Evolutionary conservation across 1,140 invertebrate species (phyloP).

Genomic region (Ridgeia piscesae): DNA sequence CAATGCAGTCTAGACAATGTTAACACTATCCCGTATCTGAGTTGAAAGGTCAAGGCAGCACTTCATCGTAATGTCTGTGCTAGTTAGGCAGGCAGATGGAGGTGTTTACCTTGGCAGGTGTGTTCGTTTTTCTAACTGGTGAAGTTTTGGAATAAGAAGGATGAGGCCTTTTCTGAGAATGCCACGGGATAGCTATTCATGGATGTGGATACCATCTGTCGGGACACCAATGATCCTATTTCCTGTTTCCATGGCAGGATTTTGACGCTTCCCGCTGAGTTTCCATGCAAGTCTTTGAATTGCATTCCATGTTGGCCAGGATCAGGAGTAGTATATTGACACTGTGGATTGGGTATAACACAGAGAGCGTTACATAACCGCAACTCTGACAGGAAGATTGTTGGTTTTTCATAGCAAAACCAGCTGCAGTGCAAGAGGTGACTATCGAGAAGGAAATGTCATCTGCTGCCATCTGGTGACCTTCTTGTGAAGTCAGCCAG

Average conservation of each 20-base stretch:
- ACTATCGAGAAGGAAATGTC: background rate
- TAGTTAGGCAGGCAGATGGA: background rate
- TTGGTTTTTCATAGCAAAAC: background rate
- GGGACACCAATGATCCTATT: background rate
- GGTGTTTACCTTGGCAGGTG: conserved; percentile 3
- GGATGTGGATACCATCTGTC: background rate
- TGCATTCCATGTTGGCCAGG: background rate
- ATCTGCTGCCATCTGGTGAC: background rate
- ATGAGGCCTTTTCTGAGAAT: background rate
- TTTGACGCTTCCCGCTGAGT: background rate
- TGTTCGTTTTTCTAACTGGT: background rate
- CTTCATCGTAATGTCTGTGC: background rate
- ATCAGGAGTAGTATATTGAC: background rate
- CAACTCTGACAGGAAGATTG: background rate
- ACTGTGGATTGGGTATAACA: background rate
- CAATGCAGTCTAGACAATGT: background rate
- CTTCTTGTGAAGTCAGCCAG: background rate
- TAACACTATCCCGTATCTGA: background rate
- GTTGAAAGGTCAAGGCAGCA: background rate
- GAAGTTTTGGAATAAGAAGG: background rate
- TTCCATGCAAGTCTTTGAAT: background rate
- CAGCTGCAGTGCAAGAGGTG: background rate
- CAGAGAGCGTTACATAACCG: background rate
- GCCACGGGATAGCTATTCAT: background rate
- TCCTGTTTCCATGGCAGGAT: background rate